Percentiles rank a stretch among this genome's conserved stretches.
Conservation (phyloP, 1,140 invertebrate genomes). For the Medauroidea extradentata region DNA sequence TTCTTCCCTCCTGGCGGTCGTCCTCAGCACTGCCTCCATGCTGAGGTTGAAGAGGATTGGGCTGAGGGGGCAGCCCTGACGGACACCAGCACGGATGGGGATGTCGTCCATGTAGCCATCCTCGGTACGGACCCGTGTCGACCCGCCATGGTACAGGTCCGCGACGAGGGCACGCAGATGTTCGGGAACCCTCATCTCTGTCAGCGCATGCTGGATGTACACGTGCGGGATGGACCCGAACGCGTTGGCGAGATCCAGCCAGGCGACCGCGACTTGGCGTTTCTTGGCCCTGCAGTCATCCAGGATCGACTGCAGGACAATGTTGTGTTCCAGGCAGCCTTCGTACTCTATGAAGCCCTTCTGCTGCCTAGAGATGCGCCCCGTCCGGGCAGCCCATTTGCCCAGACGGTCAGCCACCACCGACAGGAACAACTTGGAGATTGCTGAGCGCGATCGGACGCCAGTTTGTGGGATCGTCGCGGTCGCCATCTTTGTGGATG, state of each 20-base stretch:
- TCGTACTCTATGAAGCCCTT: conserved; percentile 23
- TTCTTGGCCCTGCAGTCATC: background rate
- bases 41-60: conserved; percentile 34
- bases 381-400: background rate
- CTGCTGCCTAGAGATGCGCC: conserved; percentile 4
- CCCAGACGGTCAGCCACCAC: conserved; percentile 6
- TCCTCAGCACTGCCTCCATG: conserved; percentile 22
- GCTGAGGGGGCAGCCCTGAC: conserved; percentile 32
- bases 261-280: conserved; percentile 1
- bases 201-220: background rate
- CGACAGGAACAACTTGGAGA: conserved; percentile 14
- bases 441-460: conserved; percentile 13
- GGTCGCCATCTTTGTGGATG: conserved; percentile 23
- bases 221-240: conserved; percentile 12
- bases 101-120: conserved; percentile 21
- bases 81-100: conserved; percentile 24
- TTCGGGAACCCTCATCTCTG: background rate
- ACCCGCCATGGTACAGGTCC: conserved; percentile 5
- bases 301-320: conserved; percentile 6
- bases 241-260: conserved; percentile 5
- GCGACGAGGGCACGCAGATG: background rate
- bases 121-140: background rate
- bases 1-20: background rate
- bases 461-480: conserved; percentile 10
- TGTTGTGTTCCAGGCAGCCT: conserved; percentile 25